A percentile compares a stretch with the other conserved stretches of the same genome.
Conservation (phyloP, 1,140 invertebrate species). For the Zaprionus capensis region DNA sequence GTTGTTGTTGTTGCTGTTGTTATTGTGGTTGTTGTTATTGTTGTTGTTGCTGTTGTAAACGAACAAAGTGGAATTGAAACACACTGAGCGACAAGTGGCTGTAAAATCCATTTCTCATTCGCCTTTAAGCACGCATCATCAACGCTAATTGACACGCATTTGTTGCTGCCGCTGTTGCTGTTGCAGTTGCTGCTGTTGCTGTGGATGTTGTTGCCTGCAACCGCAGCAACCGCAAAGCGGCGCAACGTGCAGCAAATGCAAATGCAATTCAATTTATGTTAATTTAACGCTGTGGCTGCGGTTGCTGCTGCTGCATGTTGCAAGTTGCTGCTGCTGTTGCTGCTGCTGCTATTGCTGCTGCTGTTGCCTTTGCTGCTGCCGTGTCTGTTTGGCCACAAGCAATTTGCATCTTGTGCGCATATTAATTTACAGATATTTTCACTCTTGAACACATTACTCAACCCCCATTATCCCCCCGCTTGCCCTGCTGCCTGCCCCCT, state of each 20-base stretch:
- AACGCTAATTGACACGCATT: slow-evolving; percentile 80
- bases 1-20: slow-evolving; percentile 26
- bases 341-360: slow-evolving; percentile 27
- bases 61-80: slow-evolving; percentile 77
- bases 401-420: slow-evolving; percentile 83
- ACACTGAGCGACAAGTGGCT: slow-evolving; percentile 48
- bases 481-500: not conserved
- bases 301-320: slow-evolving; percentile 34
- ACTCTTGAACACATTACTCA: slow-evolving; percentile 74
- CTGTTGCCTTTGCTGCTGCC: slow-evolving; percentile 54
- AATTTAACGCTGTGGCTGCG: slow-evolving; percentile 72
- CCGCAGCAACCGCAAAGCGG: slow-evolving; percentile 61
- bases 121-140: slow-evolving; percentile 73
- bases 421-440: slow-evolving; percentile 83
- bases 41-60: slow-evolving; percentile 54
- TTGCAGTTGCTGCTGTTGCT: slow-evolving; percentile 9
- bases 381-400: slow-evolving; percentile 77
- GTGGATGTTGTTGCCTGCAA: slow-evolving; percentile 43
- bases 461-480: slow-evolving; percentile 17
- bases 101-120: slow-evolving; percentile 72
- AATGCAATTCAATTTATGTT: slow-evolving; percentile 84
- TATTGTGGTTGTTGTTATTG: slow-evolving; percentile 23
- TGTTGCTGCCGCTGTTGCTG: slow-evolving; percentile 38
- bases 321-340: slow-evolving; percentile 34
- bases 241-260: slow-evolving; percentile 76